Conservation (phyloP, 2,888 invertebrate genomes). For the Drosophila lacicola region DNA sequence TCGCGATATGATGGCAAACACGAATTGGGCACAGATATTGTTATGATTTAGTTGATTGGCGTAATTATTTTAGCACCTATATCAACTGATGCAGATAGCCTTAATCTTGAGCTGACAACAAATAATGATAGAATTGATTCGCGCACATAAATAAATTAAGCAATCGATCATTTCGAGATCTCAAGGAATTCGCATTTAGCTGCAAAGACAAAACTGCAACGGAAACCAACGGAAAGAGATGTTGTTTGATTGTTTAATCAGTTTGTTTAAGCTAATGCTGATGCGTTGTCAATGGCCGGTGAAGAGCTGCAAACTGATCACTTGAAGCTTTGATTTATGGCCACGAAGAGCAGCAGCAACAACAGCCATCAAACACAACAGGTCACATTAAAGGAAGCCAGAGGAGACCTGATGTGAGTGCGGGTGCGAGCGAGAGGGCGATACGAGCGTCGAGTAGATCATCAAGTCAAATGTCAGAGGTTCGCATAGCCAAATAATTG, state of each 20-base stretch:
- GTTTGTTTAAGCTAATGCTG: constrained; percentile 16
- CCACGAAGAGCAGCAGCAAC: constrained; percentile 12
- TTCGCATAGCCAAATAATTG: constrained; percentile 74
- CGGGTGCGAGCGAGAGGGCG: constrained; percentile 15
- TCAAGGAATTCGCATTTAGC: constrained; percentile 39
- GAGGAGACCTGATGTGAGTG: constrained; percentile 17
- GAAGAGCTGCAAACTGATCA: constrained; percentile 60
- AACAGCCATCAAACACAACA: constrained; percentile 52
- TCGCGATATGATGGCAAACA: no score
- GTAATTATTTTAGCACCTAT: constrained; percentile 3
- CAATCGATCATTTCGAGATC: constrained; percentile 45
- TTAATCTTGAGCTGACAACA: neutral
- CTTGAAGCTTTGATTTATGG: constrained; percentile 66
- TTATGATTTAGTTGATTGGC: neutral
- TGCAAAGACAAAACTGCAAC: constrained; percentile 50
- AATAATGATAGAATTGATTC: neutral
- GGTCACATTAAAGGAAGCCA: constrained; percentile 70
- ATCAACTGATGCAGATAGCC: neutral
- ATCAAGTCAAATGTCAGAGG: constrained; percentile 77
- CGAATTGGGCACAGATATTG: neutral
- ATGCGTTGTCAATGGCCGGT: constrained; percentile 41
- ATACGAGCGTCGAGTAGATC: constrained; percentile 10
- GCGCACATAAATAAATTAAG: constrained; percentile 13
- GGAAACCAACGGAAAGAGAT: constrained; percentile 33
- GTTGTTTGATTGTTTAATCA: constrained; percentile 10